Base-by-base conservation (phyloP, 2,797 vertebrate species). In the Tragelaphus eurycerus region DNA sequence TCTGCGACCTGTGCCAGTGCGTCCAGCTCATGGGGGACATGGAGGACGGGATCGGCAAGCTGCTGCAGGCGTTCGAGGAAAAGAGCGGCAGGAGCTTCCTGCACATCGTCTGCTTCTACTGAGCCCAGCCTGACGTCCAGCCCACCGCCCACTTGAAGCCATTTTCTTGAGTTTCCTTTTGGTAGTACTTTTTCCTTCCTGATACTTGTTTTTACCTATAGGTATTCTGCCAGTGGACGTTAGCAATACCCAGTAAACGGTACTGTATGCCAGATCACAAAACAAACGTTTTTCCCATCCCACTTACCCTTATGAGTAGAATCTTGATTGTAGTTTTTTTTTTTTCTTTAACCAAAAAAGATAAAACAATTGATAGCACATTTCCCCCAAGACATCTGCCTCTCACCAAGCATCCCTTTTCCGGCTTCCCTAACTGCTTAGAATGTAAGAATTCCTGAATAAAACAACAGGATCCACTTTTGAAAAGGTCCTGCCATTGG, bases 11-110 rank as follows among this genome's bases (percentile, higher is more conserved):
- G 19, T 43, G 67, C 21, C 21, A 74, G 34, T 43, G 34, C 6
- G 6, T 74, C 21, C 67, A 43, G 67, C 12, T 13, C 71, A 43
- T 25, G 38, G 38, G 25, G 12, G 38, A 23, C 67, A 13, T 74
- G 38, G 71, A 74, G 71, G 13, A 74, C 0, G 3, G 38, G 38
- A 43, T 74, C 1, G 0, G 38, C 3, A 0, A 25, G 5, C 34
- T 74, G 38, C 21, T 74, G 71, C 71, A 74, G 38, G 4, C 2
- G 1, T 43, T 74, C 6, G 1, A 74, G 71, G 21, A 43, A 38
- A 74, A 25, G 71, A 43, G 21, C 0, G 21, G 71, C 34, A 25
- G 6, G 71, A 74, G 5, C 15, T 74, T 74, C 21, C 71, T 74
- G 71, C 38, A 74, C 34, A 74, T 11, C 6, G 1, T 43, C 34